phyloP scores from a whole-genome alignment of 2,888 invertebrate species.

The Phortica okadai region DNA sequence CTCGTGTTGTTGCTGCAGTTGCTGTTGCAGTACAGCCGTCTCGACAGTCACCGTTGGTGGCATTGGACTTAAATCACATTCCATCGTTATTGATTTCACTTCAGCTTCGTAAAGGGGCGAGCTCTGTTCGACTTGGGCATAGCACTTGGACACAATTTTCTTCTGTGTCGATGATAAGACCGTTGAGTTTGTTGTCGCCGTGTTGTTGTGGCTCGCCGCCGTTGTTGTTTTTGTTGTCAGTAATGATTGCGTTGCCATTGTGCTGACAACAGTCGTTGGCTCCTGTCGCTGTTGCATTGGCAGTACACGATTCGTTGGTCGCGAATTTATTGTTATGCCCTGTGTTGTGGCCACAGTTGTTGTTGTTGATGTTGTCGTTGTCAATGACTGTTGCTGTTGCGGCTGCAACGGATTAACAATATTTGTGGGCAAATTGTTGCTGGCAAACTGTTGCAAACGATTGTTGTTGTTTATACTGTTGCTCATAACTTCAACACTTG shows the following conservation, averaged over 20 bases:
- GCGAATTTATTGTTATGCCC: constrained; percentile 65
- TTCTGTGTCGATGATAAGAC: constrained; percentile 37
- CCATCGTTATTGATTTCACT: constrained; percentile 44
- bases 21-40: constrained; percentile 44
- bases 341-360: constrained; percentile 65
- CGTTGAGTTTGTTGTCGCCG: constrained; percentile 5
- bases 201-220: constrained; percentile 15
- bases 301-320: constrained; percentile 87
- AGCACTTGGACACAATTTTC: constrained; percentile 41
- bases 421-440: constrained; percentile 81
- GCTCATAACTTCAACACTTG: not conserved
- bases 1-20: constrained; percentile 42
- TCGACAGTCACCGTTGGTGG: constrained; percentile 36
- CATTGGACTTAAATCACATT: constrained; percentile 37
- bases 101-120: constrained; percentile 59
- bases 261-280: constrained; percentile 31
- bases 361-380: constrained; percentile 48
- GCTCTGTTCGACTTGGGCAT: constrained; percentile 50
- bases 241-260: constrained; percentile 37
- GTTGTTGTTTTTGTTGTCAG: constrained; percentile 48
- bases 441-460: constrained; percentile 57
- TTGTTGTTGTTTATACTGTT: constrained; percentile 34
- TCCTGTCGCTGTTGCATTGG: constrained; percentile 85
- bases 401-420: constrained; percentile 83
- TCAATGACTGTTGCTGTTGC: constrained; percentile 53